Base-by-base conservation (phyloP, 2,113 vertebrate genomes). In the Danio rerio region DNA sequence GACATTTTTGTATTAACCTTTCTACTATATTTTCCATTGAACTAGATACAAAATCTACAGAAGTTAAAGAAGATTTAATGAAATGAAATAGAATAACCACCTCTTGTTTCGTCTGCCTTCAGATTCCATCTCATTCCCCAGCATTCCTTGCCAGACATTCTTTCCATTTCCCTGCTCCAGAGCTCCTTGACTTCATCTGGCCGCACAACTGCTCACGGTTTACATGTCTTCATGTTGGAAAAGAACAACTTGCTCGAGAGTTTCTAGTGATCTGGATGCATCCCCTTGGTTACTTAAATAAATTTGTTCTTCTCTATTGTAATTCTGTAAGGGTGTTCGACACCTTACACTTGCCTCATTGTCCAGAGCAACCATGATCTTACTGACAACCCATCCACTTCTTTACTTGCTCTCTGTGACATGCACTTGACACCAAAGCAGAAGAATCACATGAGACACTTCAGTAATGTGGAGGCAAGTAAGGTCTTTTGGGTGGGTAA, bases 401-500 rank as follows among this genome's bases (percentile, higher is more conserved):
- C 13, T 49, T 42, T 70, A 62, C 21, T 18, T 11, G 49, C 43
- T 70, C 77, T 21, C 79, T 21, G 0, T 43, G 52, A 9, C 80
- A 21, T 62, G 76, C 77, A 80, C 80, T 61, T 45, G 15, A 61
- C 56, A 65, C 62, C 80, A 70, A 52, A 74, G 52, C 15, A n/a
- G 55, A 50, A 11, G 45, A 70, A 70, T 50, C 43, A 45, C 68
- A 50, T 1, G 20, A 82, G 56, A 70, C 5, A 70, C 13, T 72
- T 98, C 94, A 98, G 94, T 95, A 97, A 84, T 94, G 94, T 47
- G 96, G 96, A 58, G 95, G 96, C 21, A 65, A 92, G 87, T 95
- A 97, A 5, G 96, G 96, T 90, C 97, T 96, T 90, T 97, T 97
- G 0, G 95, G 96, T 68, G 93, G 88, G 63, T 96, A 98, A 90